These are phyloP conservation scores for Podabrus alpinus DNA, from an alignment of 2,888 invertebrate species.

Conservation along the genomic window DNA sequence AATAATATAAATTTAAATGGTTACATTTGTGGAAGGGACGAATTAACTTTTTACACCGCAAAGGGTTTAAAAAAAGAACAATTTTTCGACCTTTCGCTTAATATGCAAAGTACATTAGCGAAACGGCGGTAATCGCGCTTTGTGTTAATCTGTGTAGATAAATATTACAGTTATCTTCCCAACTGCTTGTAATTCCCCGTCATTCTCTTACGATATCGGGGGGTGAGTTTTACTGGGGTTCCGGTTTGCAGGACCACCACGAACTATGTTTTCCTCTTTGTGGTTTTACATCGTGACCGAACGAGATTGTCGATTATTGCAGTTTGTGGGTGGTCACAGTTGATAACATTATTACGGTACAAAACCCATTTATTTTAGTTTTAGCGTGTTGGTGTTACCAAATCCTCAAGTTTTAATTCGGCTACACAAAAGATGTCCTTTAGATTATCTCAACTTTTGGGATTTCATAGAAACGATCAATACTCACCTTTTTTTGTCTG, in stretches of 20 bases:
- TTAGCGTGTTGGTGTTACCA: not conserved
- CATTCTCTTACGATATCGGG: not conserved
- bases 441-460: not conserved
- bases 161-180: conserved; percentile 10
- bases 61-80: conserved; percentile 1
- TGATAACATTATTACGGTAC: conserved; percentile 27
- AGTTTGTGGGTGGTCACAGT: conserved; percentile 28
- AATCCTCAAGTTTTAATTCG: conserved; percentile 2
- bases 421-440: not conserved
- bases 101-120: not conserved
- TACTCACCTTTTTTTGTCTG: not conserved
- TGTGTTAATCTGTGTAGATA: conserved; percentile 3
- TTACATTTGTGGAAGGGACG: not conserved
- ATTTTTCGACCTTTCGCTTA: not conserved
- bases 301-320: conserved; percentile 23
- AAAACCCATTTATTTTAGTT: conserved; percentile 15
- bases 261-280: conserved; percentile 23
- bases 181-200: conserved; percentile 11
- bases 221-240: conserved; percentile 6
- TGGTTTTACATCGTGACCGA: conserved; percentile 25
- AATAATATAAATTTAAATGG: not conserved
- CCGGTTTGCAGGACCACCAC: conserved; percentile 16
- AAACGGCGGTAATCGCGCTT: not conserved
- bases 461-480: conserved; percentile 9
- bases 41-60: not conserved